Conservation (phyloP, 2,797 vertebrate genomes). For the Petrocephalus schoutedeni region DNA sequence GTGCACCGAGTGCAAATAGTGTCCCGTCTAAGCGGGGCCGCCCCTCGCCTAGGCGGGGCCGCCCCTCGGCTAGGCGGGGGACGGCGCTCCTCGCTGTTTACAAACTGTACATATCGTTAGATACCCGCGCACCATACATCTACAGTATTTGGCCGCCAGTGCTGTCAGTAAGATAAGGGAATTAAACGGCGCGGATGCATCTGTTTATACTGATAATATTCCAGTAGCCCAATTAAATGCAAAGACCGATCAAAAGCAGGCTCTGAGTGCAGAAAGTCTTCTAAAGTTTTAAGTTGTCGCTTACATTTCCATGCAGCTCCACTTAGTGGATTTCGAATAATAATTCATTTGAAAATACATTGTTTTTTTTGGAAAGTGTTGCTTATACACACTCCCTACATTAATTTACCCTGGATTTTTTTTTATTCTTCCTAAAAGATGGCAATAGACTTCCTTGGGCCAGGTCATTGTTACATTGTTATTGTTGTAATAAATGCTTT, state of each 20-base stretch:
- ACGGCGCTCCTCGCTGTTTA: background rate
- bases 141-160: background rate
- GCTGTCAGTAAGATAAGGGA: slow-evolving; percentile 10
- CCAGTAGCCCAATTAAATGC: background rate
- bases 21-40: background rate
- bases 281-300: background rate
- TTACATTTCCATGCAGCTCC: background rate
- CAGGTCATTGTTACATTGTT: background rate
- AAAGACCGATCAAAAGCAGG: background rate
- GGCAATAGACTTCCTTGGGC: background rate
- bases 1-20: too few species aligned
- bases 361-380: background rate
- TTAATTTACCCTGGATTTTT: background rate
- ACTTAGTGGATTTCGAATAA: background rate
- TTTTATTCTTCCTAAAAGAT: background rate
- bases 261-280: background rate
- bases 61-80: too few species aligned
- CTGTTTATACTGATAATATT: slow-evolving; percentile 11
- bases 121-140: background rate
- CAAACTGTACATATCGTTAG: background rate
- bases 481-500: background rate
- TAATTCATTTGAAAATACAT: background rate
- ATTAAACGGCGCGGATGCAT: background rate
- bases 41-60: too few species aligned
- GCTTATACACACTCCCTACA: background rate